Conservation (phyloP, 1,140 invertebrate genomes). For the Lamellibrachia luymesi region DNA sequence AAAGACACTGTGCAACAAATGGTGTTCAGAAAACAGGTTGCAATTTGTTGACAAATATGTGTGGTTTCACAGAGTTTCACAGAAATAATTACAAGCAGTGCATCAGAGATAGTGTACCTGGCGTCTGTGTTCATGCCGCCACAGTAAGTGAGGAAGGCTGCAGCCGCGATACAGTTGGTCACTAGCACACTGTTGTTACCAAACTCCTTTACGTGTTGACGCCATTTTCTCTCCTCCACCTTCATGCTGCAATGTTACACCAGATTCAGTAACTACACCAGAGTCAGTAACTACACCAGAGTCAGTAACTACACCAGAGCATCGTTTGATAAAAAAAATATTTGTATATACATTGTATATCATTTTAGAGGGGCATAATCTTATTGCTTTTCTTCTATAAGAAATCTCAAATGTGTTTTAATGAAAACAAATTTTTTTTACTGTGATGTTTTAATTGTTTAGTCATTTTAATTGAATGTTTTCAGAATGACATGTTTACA, state of each 20-base stretch:
- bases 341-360: neutral
- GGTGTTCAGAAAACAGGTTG: neutral
- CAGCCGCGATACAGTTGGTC: conserved; percentile 53
- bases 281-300: neutral
- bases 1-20: neutral
- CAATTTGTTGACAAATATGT: neutral
- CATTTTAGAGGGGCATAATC: too few relatives aligned
- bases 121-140: conserved; percentile 50
- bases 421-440: too few relatives aligned
- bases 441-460: too few relatives aligned
- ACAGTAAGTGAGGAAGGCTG: conserved; percentile 54
- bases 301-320: neutral
- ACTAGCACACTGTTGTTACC: conserved; percentile 50
- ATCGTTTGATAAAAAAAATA: neutral
- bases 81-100: neutral
- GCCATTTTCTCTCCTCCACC: conserved; percentile 50
- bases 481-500: too few relatives aligned
- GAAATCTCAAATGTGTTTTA: too few relatives aligned
- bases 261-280: neutral
- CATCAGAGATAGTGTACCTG: conserved; percentile 35
- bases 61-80: too few relatives aligned
- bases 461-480: too few relatives aligned
- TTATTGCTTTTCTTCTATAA: too few relatives aligned
- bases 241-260: conserved; percentile 39
- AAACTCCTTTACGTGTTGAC: conserved; percentile 52